phyloP scores from a whole-genome alignment of 2,888 invertebrate genomes.

The Ceramica pisi region DNA sequence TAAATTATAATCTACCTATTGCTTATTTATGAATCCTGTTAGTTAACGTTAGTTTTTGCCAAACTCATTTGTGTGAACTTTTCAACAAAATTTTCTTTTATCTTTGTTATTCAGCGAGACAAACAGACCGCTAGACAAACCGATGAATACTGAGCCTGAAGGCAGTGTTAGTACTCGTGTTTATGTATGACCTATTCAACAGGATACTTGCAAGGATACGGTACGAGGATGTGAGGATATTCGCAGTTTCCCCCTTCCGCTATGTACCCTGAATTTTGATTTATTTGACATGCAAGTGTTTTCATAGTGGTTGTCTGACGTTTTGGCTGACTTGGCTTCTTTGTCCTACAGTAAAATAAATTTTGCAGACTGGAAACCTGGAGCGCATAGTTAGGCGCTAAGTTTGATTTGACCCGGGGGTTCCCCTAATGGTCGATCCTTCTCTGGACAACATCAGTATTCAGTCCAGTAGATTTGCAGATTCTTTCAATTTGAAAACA shows the following conservation, averaged over 20 bases:
- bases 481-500: slow-evolving; percentile 11
- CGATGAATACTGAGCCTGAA: slow-evolving; percentile 44
- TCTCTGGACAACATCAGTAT: neutral
- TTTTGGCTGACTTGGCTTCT: slow-evolving; percentile 16
- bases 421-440: neutral
- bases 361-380: neutral
- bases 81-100: slow-evolving; percentile 10
- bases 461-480: neutral
- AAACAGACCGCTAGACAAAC: slow-evolving; percentile 22
- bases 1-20: neutral
- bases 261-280: slow-evolving; percentile 84
- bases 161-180: slow-evolving; percentile 59
- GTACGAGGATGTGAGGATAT: slow-evolving; percentile 62
- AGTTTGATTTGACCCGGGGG: neutral
- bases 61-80: slow-evolving; percentile 11
- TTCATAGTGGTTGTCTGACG: slow-evolving; percentile 1
- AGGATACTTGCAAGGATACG: slow-evolving; percentile 70
- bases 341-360: slow-evolving; percentile 22
- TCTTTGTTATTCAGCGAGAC: slow-evolving; percentile 15
- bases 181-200: slow-evolving; percentile 69
- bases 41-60: slow-evolving; percentile 26
- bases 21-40: slow-evolving; percentile 14
- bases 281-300: slow-evolving; percentile 39
- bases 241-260: slow-evolving; percentile 81
- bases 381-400: neutral